Conservation (phyloP, 2,113 vertebrate species). For the Phaethon lepturus region DNA sequence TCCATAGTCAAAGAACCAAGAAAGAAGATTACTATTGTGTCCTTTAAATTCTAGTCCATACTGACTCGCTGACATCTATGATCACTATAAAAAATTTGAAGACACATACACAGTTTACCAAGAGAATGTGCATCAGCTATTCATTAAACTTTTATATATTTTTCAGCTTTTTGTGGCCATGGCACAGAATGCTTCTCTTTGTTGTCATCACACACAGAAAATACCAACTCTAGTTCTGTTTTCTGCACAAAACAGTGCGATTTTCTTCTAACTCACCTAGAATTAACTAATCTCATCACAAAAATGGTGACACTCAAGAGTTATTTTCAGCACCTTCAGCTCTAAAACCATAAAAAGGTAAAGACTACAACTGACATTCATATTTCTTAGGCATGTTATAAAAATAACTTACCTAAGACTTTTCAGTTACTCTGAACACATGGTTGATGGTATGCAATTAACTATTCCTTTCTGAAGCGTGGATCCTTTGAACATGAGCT, state of each 20-base stretch:
- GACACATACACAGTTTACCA: background rate
- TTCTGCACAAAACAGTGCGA: background rate
- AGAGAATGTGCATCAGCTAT: background rate
- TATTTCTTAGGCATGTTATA: background rate
- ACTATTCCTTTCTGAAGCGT: background rate
- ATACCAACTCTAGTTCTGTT: background rate
- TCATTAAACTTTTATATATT: background rate
- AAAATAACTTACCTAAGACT: background rate
- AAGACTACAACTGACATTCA: background rate
- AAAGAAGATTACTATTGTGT: background rate
- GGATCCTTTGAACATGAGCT: slow-evolving; percentile 41
- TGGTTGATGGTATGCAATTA: background rate
- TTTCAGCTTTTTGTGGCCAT: background rate
- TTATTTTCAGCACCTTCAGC: background rate
- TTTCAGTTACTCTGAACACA: background rate
- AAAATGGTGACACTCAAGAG: background rate
- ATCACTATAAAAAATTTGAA: background rate
- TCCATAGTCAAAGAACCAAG: background rate
- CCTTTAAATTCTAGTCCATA: background rate
- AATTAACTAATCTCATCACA: background rate
- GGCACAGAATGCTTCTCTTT: background rate
- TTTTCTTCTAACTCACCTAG: background rate
- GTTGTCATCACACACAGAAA: background rate
- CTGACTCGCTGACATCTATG: background rate
- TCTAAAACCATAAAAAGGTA: background rate